phyloP scores from a whole-genome alignment of 2,113 vertebrate genomes.

The Nymphicus hollandicus region DNA sequence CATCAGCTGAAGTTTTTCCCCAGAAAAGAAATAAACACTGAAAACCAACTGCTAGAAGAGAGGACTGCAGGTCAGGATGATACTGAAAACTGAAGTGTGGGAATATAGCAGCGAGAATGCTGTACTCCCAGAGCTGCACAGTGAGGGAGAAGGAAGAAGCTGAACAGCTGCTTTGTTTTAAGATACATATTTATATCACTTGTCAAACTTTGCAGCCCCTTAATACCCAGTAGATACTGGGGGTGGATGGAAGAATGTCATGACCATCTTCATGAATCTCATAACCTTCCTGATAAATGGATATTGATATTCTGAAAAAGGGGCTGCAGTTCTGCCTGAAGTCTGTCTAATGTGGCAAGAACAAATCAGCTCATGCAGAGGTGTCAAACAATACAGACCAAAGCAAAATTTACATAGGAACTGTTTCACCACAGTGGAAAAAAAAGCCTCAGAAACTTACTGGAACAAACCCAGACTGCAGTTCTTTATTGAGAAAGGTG shows the following conservation, averaged over 20 bases:
- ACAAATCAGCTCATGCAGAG: neutral
- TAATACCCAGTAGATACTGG: neutral
- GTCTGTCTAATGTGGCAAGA: neutral
- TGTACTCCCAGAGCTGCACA: neutral
- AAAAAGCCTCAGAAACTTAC: neutral
- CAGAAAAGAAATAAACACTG: neutral
- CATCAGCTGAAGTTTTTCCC: neutral
- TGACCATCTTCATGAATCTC: neutral
- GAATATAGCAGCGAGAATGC: neutral
- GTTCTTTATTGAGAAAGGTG: neutral
- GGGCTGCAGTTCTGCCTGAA: neutral
- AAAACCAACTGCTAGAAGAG: neutral
- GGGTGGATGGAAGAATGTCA: neutral
- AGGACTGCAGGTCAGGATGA: neutral
- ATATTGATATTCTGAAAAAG: neutral
- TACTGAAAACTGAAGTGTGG: neutral
- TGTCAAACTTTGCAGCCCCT: neutral
- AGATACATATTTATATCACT: neutral
- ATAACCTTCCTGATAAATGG: neutral
- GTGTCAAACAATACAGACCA: conserved; percentile 5
- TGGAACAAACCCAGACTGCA: neutral
- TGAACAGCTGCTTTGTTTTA: conserved; percentile 28
- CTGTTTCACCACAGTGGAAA: neutral
- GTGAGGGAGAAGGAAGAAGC: neutral
- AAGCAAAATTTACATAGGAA: neutral